Evolutionary conservation across 2,888 invertebrate genomes (phyloP).

Genomic region (Lepetodrilus schrolli): DNA sequence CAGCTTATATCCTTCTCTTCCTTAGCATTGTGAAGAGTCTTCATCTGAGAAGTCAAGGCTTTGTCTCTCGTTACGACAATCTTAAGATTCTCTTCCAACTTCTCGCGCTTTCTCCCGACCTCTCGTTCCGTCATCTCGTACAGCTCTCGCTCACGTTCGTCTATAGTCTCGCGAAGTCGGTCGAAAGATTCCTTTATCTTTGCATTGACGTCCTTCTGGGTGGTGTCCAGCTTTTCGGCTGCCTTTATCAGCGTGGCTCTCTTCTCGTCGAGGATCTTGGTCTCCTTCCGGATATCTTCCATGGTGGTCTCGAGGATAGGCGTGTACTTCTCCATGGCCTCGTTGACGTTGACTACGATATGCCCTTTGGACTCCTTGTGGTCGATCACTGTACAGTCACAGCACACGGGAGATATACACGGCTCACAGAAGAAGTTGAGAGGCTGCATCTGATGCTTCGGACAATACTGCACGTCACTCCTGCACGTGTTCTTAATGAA

Average conservation of each 20-base stretch:
- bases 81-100: constrained; percentile 60
- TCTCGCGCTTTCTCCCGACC: constrained; percentile 60
- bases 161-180: constrained; percentile 59
- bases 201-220: constrained; percentile 62
- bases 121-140: constrained; percentile 62
- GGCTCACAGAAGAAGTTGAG: constrained; percentile 72
- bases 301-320: constrained; percentile 66
- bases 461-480: constrained; percentile 64
- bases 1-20: constrained; percentile 61
- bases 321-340: constrained; percentile 67
- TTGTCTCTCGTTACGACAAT: constrained; percentile 53
- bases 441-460: constrained; percentile 68
- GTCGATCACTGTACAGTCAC: constrained; percentile 70
- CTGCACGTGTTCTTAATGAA: constrained; percentile 63
- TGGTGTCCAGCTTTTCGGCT: constrained; percentile 61
- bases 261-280: constrained; percentile 54
- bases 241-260: constrained; percentile 61
- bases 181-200: constrained; percentile 65
- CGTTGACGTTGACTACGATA: constrained; percentile 66
- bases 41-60: constrained; percentile 52
- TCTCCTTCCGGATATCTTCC: constrained; percentile 52
- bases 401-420: constrained; percentile 67
- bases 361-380: constrained; percentile 67
- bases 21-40: constrained; percentile 56
- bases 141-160: constrained; percentile 64